Evolutionary conservation across 2,797 vertebrate species (phyloP).

Genomic region (Gila robusta): DNA sequence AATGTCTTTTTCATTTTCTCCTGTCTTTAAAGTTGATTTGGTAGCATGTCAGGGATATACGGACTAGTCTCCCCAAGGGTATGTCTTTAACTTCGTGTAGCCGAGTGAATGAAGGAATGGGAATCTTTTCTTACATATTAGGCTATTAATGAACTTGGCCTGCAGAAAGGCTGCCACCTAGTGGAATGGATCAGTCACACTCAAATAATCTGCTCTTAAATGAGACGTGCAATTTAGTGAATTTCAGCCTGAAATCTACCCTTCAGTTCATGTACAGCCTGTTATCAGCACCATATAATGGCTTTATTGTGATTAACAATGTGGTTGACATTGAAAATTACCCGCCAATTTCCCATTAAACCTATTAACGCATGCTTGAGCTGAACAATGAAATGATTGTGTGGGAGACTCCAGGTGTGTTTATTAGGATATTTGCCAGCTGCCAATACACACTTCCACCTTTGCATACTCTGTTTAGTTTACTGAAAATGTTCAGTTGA

Average conservation of each 20-base stretch:
- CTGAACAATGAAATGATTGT: constrained; percentile 68
- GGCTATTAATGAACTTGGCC: constrained; percentile 4
- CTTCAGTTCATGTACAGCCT: background rate
- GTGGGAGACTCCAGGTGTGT: constrained; percentile 57
- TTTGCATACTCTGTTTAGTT: constrained; percentile 54
- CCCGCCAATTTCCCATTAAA: background rate
- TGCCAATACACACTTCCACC: constrained; percentile 35
- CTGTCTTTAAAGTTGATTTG: constrained; percentile 61
- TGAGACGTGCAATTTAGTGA: background rate
- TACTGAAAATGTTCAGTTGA: constrained; percentile 66
- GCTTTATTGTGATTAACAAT: background rate
- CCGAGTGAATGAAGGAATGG: constrained; percentile 4
- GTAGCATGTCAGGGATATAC: constrained; percentile 43
- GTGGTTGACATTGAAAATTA: background rate
- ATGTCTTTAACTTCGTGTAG: constrained; percentile 17
- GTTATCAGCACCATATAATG: constrained; percentile 31
- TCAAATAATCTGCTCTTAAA: background rate
- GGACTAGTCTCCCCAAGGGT: constrained; percentile 36
- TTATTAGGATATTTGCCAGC: constrained; percentile 29
- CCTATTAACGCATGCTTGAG: constrained; percentile 12
- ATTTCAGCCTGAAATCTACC: background rate
- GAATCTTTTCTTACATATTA: constrained; percentile 18
- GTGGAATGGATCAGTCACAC: constrained; percentile 31
- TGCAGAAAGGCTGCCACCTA: constrained; percentile 60
- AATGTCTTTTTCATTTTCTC: constrained; percentile 57